Base-by-base conservation (phyloP, 2,888 invertebrate species). In the Ferrisia virgata region DNA sequence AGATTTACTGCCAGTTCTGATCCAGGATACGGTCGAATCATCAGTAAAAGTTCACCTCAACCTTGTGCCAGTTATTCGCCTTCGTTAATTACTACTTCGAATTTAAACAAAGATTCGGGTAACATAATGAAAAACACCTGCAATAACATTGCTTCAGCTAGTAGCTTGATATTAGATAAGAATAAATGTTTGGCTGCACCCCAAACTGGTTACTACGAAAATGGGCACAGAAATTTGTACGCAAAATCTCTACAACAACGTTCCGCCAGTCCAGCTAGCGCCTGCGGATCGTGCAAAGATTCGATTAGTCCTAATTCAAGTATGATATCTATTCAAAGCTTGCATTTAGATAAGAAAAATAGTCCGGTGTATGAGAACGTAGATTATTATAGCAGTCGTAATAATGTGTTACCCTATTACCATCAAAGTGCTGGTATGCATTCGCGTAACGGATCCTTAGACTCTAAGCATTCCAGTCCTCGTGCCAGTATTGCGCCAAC, bases 321-420 rank as follows among this genome's bases (percentile, higher is more conserved):
- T 25, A 84, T 85, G 18, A 79, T 76, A 18, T 82, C 85, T 4
- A 36, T 82, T 11, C 80, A 43, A 39, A 76, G 40, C 64, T 64
- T 72, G 58, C 53, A 79, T 18, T 18, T 84, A 64, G 82, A 82
- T 25, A 69, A 69, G 36, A 88, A 87, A 86, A 87, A 87, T 78
- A 89, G 89, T 8, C 92, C 93, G 0, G 93, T 95, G 33, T 95
- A 95, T 88, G 95, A 95, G 88, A 95, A 95, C 89, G 91, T 95
- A 83, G 95, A 95, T 86, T 95, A 94, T 88, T 95, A 94, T 89
- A 91, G 91, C 5, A 91, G 91, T 84, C 90, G 91, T 86, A 89
- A 90, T 8, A 87, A 86, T 33, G 88, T 88, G 82, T 90, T 91
- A 90, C 88, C 91, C 31, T 91, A 92, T 0, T 93, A 92, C 87